Percentiles rank a stretch among this genome's conserved stretches.
Conservation (phyloP, 2,888 invertebrate species). For the Acrocera orbiculus region DNA sequence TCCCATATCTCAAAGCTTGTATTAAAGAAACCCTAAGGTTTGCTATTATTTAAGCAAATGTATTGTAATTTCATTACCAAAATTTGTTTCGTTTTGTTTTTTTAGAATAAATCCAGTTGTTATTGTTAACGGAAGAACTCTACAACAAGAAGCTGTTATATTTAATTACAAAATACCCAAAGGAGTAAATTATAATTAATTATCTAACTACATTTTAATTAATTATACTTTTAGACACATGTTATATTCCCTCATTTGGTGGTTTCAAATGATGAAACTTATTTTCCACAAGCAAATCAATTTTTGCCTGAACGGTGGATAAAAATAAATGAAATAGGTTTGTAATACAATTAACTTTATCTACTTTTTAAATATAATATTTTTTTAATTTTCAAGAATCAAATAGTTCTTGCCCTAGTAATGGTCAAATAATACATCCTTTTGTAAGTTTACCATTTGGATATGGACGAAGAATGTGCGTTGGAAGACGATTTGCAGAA, state of each 20-base stretch:
- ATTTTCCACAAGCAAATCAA: conserved; percentile 49
- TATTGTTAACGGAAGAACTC: conserved; percentile 59
- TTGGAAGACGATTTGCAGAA: conserved; percentile 66
- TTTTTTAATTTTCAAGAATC: no score
- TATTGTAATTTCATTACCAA: conserved; percentile 2
- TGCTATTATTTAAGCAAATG: no score
- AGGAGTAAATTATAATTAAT: conserved; percentile 50
- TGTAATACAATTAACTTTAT: conserved; percentile 9
- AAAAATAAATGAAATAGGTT: conserved; percentile 32
- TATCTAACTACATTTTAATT: no score
- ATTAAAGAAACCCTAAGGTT: conserved; percentile 61
- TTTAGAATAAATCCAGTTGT: conserved; percentile 65
- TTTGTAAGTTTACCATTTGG: conserved; percentile 61
- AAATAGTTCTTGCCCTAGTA: conserved; percentile 21
- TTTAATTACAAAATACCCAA: conserved; percentile 64
- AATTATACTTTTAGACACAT: conserved; percentile 42
- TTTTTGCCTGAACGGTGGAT: conserved; percentile 68
- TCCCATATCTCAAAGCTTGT: conserved; percentile 56
- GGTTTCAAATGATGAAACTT: conserved; percentile 51
- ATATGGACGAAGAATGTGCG: conserved; percentile 57
- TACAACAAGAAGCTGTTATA: conserved; percentile 55
- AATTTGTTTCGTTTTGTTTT: conserved; percentile 15
- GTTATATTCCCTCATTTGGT: conserved; percentile 64
- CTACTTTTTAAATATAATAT: neutral
- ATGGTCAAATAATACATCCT: conserved; percentile 45